These are phyloP conservation scores for Brachionus asplanchnoidis DNA, from an alignment of 1,140 invertebrate genomes.

Conservation along the genomic window DNA sequence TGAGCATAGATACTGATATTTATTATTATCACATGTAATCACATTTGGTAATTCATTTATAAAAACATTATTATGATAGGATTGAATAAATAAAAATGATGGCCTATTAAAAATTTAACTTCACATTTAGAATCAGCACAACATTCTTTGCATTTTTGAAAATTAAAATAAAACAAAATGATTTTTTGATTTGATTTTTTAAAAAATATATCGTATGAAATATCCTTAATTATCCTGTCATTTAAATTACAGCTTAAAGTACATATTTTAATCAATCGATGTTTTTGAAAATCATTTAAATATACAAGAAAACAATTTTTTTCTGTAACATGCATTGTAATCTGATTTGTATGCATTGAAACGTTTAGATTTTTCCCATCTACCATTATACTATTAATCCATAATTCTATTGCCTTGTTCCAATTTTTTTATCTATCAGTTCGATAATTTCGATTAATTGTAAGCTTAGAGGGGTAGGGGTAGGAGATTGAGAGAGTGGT, in stretches of 20 bases:
- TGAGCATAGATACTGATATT: background rate
- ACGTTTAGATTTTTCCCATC: background rate
- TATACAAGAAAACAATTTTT: background rate
- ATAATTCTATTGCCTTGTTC: conserved; percentile 16
- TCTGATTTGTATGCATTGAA: background rate
- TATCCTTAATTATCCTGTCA: background rate
- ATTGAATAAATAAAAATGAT: background rate
- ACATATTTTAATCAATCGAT: background rate
- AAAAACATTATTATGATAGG: background rate
- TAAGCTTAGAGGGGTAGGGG: background rate
- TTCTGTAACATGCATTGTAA: background rate
- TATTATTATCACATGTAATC: background rate
- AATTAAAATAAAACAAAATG: background rate
- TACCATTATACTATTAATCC: background rate
- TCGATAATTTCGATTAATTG: background rate
- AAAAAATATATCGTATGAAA: background rate
- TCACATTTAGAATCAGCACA: background rate
- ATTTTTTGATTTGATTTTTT: background rate
- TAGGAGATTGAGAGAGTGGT: background rate
- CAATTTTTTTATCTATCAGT: background rate
- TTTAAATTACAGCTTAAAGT: background rate
- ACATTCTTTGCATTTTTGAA: background rate
- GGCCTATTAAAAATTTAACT: background rate
- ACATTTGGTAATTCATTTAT: background rate
- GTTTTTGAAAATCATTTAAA: background rate